Base-by-base conservation (phyloP, 2,888 invertebrate species). In the Ochropleura plecta region DNA sequence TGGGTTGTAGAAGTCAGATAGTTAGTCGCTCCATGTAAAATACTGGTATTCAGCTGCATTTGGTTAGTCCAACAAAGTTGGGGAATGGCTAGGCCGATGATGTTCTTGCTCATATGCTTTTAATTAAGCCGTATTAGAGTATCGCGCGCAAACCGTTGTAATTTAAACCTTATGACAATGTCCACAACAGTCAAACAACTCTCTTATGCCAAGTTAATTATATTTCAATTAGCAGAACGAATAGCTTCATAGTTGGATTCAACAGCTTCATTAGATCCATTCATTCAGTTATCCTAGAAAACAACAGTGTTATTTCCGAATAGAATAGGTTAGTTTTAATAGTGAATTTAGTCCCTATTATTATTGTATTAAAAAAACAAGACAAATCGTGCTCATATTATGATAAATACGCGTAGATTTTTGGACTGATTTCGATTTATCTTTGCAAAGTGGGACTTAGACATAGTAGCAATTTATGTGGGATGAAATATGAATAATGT, bases 271-370 rank as follows among this genome's bases (percentile, higher is more conserved):
- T 30, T 44, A 57, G 53, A 46, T 66, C 4, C 16, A 49, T 48
- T 7, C 16, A 49, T 48, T 7, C 48, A 44, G 51, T 62, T 69
- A 64, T 55, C 60, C 14, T 46, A 14, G 42, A 30, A 18, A n/a
- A 57, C 46, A n/a, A 9, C 14, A 70, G 12, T 70, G 6, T 69
- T 20, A 44, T 48, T 53, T 77, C 18, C 53, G 40, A 55, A 60
- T 82, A 78, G 44, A 60, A n/a, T 49, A 55, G 14, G 30, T 49
- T 55, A 70, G 59, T 78, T 78, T 76, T n/a, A 67, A 53, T 77
- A 82, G 48, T 70, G 12, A 63, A 76, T 70, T 63, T 51, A 51
- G 57, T 78, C 7, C n/a, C 46, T 53, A 42, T 40, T 55, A 65
- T 79, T 51, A 69, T 65, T 59, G 30, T 67, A 53, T 67, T 55